Conservation (phyloP, 2,113 vertebrate genomes). For the Phrynosoma blainvillii region DNA sequence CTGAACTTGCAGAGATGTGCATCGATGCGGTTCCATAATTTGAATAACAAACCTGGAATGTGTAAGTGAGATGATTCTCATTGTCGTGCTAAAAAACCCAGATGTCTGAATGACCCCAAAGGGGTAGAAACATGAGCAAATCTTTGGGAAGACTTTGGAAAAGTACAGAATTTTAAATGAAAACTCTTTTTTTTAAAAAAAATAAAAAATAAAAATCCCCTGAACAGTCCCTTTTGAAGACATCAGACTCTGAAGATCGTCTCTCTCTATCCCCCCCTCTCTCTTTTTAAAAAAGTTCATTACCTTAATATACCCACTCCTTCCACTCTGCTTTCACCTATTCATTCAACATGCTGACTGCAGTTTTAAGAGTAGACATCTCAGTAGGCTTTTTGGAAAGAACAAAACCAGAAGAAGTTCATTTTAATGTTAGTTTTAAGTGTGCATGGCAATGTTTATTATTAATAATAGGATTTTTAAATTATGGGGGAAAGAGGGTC, state of each 20-base stretch:
- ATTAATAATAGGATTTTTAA: slow-evolving; percentile 54
- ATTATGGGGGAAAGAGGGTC: slow-evolving; percentile 45
- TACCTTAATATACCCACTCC: slow-evolving; percentile 29
- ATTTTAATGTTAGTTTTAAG: slow-evolving; percentile 48
- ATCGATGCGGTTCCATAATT: no score
- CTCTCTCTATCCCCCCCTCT: fast-evolving
- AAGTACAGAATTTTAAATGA: slow-evolving; percentile 29
- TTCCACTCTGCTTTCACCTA: background rate
- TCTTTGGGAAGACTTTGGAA: background rate
- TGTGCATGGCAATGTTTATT: slow-evolving; percentile 42
- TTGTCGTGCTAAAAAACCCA: no score
- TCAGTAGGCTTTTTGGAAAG: slow-evolving; percentile 46
- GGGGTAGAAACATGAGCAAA: background rate
- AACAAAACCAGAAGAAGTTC: slow-evolving; percentile 45
- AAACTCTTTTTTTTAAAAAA: slow-evolving; percentile 12
- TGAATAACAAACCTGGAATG: no score
- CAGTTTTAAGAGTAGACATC: slow-evolving; percentile 48
- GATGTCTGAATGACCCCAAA: background rate
- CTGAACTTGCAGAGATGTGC: no score
- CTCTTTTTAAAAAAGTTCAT: slow-evolving; percentile 43
- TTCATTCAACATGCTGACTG: slow-evolving; percentile 20
- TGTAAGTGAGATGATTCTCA: no score
- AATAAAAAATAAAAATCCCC: no score
- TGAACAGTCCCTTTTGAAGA: slow-evolving; percentile 21
- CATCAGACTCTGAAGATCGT: background rate